phyloP scores from a whole-genome alignment of 2,797 vertebrate genomes.

The Phoebastria nigripes region DNA sequence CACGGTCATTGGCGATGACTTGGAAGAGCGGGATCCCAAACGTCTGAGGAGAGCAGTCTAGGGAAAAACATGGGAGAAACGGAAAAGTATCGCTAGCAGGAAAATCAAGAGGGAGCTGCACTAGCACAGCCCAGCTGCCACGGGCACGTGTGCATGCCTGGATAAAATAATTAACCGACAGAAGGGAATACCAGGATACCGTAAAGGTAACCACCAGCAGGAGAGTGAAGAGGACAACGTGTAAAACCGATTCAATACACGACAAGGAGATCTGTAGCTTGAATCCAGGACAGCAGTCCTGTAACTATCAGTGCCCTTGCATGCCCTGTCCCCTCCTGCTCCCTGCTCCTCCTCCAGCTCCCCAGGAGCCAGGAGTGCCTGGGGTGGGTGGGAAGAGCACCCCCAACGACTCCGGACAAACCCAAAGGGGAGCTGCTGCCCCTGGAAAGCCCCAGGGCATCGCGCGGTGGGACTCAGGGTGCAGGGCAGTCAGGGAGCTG shows the following conservation, averaged over 20 bases:
- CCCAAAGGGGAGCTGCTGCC: not conserved
- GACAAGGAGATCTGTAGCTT: not conserved
- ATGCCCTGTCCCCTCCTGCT: not conserved
- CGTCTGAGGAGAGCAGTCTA: conserved; percentile 81
- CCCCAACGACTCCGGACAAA: not conserved
- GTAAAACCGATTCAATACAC: rapidly evolving
- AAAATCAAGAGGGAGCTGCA: not conserved
- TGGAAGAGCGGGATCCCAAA: conserved; percentile 86
- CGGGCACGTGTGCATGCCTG: rapidly evolving
- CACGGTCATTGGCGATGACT: conserved; percentile 84
- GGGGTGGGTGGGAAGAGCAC: not conserved
- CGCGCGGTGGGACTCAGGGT: not conserved
- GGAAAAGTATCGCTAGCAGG: not conserved
- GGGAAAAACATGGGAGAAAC: not conserved
- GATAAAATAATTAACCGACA: not conserved
- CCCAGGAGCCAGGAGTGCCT: not conserved
- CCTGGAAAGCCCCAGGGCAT: not conserved
- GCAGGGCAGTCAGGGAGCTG: not conserved
- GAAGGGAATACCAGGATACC: not conserved
- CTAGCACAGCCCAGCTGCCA: rapidly evolving
- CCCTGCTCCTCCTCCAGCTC: not conserved
- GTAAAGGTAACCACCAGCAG: not conserved
- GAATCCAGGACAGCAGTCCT: not conserved
- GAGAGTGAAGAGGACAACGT: not conserved
- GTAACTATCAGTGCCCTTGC: not conserved